Evolutionary conservation across 2,888 invertebrate species (phyloP).

Genomic region (Phoenoteleia sp.): DNA sequence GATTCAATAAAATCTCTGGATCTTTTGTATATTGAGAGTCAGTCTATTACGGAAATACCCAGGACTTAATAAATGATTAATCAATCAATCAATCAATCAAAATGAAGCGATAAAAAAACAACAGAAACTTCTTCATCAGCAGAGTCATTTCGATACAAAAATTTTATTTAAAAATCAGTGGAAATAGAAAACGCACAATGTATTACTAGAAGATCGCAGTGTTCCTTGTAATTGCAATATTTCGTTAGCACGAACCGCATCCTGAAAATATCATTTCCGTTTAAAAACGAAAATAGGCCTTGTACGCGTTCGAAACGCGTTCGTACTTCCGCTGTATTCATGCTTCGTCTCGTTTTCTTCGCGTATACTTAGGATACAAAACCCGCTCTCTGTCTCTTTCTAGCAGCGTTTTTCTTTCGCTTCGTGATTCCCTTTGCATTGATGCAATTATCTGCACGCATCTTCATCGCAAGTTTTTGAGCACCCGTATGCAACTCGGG

Average conservation of each 20-base stretch:
- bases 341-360: constrained; percentile 64
- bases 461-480: constrained; percentile 64
- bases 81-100: too few relatives aligned
- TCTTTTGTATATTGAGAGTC: too few relatives aligned
- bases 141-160: too few relatives aligned
- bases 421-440: constrained; percentile 68
- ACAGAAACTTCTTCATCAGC: too few relatives aligned
- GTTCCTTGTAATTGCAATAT: constrained; percentile 65
- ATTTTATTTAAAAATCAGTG: too few relatives aligned
- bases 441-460: constrained; percentile 79
- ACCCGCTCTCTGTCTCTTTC: background rate
- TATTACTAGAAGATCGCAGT: constrained; percentile 6
- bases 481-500: constrained; percentile 46
- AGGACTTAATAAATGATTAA: too few relatives aligned
- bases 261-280: constrained; percentile 75
- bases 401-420: constrained; percentile 36
- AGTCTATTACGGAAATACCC: too few relatives aligned
- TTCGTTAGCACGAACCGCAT: constrained; percentile 78
- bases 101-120: too few relatives aligned
- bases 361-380: constrained; percentile 45
- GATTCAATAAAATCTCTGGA: too few relatives aligned
- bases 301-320: constrained; percentile 64
- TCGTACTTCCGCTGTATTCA: constrained; percentile 75
- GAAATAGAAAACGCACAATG: background rate
- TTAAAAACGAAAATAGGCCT: constrained; percentile 74